Conservation (phyloP, 2,888 invertebrate species). For the Polylopha cassiicola region DNA sequence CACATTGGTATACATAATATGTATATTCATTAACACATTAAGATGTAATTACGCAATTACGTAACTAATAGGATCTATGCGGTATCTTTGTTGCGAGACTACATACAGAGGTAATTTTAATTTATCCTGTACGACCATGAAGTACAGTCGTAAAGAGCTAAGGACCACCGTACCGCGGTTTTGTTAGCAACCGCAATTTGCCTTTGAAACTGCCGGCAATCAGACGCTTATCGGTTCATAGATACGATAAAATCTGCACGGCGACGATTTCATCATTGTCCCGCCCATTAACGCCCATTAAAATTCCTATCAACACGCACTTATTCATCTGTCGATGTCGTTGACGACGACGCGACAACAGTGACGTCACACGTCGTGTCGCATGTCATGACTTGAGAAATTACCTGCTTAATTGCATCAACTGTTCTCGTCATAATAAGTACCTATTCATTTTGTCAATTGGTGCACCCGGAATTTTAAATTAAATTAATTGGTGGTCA, state of each 20-base stretch:
- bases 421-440: constrained; percentile 22
- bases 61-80: no score
- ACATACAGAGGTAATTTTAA: no score
- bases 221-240: constrained; percentile 61
- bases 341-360: constrained; percentile 32
- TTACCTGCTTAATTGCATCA: constrained; percentile 56
- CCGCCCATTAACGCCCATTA: constrained; percentile 74
- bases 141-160: constrained; percentile 15
- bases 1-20: neutral
- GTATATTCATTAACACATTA: no score
- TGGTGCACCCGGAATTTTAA: constrained; percentile 29
- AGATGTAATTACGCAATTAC: no score
- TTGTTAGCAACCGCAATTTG: constrained; percentile 61
- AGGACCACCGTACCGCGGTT: constrained; percentile 51
- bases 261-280: constrained; percentile 70
- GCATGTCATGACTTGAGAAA: constrained; percentile 51
- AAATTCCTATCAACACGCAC: constrained; percentile 72
- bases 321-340: constrained; percentile 67
- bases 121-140: no score
- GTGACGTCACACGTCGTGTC: constrained; percentile 40
- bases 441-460: constrained; percentile 27
- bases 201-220: constrained; percentile 71
- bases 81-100: no score
- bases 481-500: constrained; percentile 22
- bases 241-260: constrained; percentile 64